Evolutionary conservation across 2,797 vertebrate genomes (phyloP), one percentile per base, ranked within the genome.

Genomic region (Sternarchorhynchus goeldii): DNA sequence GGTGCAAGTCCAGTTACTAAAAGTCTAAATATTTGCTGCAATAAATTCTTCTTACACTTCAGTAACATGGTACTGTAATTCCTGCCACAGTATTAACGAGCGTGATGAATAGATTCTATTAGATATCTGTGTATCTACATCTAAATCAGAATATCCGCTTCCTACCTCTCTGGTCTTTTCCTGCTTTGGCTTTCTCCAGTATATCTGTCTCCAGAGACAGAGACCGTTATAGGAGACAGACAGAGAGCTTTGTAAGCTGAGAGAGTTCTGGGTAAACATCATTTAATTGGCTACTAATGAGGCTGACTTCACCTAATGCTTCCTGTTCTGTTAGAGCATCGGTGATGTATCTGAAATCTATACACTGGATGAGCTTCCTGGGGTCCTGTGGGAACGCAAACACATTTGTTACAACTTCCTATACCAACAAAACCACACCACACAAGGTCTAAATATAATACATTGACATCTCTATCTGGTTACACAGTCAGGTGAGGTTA

Each of bases 271-370:
- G 12, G 45, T 73, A 76, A 71, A 71, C 6, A 65, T 29, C 2
- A 68, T 71, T 21, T 55, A 31, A 75, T 62, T 58, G 6, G 39
- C 20, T 20, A 2, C 50, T 16, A 71, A 31, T 70, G 41, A 62
- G 31, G 32, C 65, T 50, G 29, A 65, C 14, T 45, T 81, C 5
- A 78, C 80, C 92, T 1, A 91, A 87, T 84, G 93, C 92, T 80
- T 95, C 92, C 72, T 94, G 83, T 82, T 95, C 94, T 1, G 93
- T 93, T 2, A 95, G 87, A 12, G 86, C 91, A 29, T 94, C 92
- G 0, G 89, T 94, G 91, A 95, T 93, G 59, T 93, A 95, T 87
- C 93, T 91, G 86, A 95, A 96, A 90, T 96, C 93, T 20, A 95
- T 91, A 88, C 93, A 96, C 32, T 92, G 94, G n/a, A 94, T 76